These are phyloP conservation scores for Chrysodeixis includens DNA, from an alignment of 2,888 invertebrate species.

Conservation along the genomic window DNA sequence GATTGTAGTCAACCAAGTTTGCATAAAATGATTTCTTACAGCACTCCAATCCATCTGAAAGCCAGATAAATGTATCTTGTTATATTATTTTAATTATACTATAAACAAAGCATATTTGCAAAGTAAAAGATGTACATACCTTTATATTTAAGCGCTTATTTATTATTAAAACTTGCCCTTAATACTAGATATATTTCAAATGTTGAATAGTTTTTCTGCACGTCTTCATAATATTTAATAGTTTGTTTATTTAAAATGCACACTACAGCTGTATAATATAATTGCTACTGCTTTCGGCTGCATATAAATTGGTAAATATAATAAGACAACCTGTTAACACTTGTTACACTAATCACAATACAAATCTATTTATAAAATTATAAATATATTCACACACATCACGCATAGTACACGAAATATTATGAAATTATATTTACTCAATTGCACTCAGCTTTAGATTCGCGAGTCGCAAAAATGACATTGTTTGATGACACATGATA, in stretches of 20 bases:
- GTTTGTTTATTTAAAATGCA: background rate
- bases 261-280: background rate
- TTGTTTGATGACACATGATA: no score
- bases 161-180: background rate
- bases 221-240: background rate
- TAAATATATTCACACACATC: background rate
- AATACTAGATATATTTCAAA: background rate
- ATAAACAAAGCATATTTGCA: no score
- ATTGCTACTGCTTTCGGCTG: background rate
- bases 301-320: background rate
- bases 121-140: no score
- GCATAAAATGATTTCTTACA: constrained; percentile 89
- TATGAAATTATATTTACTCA: background rate
- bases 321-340: no score
- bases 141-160: background rate
- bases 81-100: background rate
- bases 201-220: background rate
- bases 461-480: background rate
- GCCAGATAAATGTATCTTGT: background rate
- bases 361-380: background rate
- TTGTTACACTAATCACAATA: background rate
- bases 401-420: background rate
- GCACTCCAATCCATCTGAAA: constrained; percentile 79
- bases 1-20: constrained; percentile 92
- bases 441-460: background rate